Conservation (phyloP, 2,888 invertebrate genomes). For the Sabatieria punctata region DNA sequence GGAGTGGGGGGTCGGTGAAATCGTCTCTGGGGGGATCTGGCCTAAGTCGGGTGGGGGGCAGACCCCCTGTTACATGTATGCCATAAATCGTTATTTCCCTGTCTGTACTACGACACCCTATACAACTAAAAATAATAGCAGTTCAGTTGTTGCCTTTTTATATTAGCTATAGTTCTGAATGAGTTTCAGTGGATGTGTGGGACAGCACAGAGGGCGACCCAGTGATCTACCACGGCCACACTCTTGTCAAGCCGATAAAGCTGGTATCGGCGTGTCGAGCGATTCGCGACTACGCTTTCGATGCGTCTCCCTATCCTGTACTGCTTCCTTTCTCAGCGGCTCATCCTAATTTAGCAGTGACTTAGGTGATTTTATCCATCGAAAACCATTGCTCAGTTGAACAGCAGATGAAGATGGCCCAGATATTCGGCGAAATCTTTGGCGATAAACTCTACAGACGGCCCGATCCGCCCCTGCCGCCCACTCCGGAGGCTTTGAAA, state of each 20-base stretch:
- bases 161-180: no score
- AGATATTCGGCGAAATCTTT: conserved; percentile 34
- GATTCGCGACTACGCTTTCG: conserved; percentile 38
- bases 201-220: conserved; percentile 40
- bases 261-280: conserved; percentile 38
- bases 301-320: conserved; percentile 29
- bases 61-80: no score
- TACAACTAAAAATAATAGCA: no score
- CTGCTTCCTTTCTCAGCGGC: not conserved
- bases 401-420: conserved; percentile 36
- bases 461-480: conserved; percentile 14
- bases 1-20: no score
- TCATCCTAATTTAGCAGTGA: not conserved
- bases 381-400: conserved; percentile 40
- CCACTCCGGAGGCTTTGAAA: conserved; percentile 25
- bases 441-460: conserved; percentile 33
- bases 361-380: conserved; percentile 36
- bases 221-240: conserved; percentile 43
- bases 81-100: no score
- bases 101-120: no score
- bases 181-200: conserved; percentile 44
- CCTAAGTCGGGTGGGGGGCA: no score
- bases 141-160: no score
- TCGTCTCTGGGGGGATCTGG: no score
- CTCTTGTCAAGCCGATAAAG: conserved; percentile 36